Base-by-base conservation (phyloP, 1,140 invertebrate genomes). In the Zaprionus tsacasi region DNA sequence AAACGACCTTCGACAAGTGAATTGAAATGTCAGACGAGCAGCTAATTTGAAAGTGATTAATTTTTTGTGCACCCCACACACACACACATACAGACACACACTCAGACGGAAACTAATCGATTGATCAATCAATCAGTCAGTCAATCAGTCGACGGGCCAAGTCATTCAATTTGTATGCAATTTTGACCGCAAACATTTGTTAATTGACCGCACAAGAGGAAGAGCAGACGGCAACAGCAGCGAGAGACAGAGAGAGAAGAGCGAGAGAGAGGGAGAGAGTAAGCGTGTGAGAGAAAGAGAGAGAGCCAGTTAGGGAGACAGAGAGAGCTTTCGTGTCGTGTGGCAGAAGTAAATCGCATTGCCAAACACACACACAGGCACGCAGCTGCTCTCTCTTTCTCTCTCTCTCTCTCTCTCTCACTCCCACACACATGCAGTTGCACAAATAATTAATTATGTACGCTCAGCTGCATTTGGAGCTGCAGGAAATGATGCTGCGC, bases 101-200 rank as follows among this genome's bases (percentile, higher is more conserved):
- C 50, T 36, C 60, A 17, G 54, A 64, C 59, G 38, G 43, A 38
- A 52, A 52, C 55, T 70, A 52, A 76, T 59, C 55, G 68, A 76
- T 66, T 76, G 69, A 76, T 71, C 60, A 58, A 78, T 81, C 60
- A 64, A 78, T 81, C 76, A 74, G 63, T 50, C 65, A 59, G 72
- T 78, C 60, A 78, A 66, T 70, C 55, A 68, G 50, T 72, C 48
- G 38, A 48, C 55, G 15, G 43, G 68, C 65, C 56, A 79, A 80
- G 78, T 79, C 78, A 82, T 82, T 82, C 80, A 82, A 82, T 82
- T 80, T 82, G 78, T 80, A 82, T 82, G 74, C 78, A 82, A 82
- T 82, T 82, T 78, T 78, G 74, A 82, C 80, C 78, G 63, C 78
- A 82, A 82, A 82, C 80, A 82, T 82, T 82, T 80, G 80, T 78